Evolutionary conservation across 53 echinoderm and acorn worm species (phyloP).

Genomic region (Glandiceps talaboti): DNA sequence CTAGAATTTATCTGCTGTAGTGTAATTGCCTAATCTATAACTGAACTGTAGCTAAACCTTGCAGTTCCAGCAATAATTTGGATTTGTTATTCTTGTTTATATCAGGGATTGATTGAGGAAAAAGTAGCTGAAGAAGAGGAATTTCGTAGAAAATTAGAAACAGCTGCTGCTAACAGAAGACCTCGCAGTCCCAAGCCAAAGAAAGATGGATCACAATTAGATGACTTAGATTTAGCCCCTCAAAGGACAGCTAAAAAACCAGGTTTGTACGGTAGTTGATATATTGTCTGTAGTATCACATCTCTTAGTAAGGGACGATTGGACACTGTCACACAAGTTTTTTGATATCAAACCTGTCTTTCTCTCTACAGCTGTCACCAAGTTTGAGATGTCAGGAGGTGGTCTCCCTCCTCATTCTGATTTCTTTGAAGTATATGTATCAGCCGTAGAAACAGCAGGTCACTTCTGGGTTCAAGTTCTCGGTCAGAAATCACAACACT

Average conservation of each 20-base stretch:
- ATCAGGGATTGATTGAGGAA: conserved; percentile 30
- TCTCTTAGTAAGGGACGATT: no score
- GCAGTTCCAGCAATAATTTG: no score
- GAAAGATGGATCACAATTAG: conserved; percentile 6
- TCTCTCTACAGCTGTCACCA: not conserved
- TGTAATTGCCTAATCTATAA: no score
- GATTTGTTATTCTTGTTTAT: no score
- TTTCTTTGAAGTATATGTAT: conserved; percentile 74
- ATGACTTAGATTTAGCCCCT: not conserved
- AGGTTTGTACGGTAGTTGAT: no score
- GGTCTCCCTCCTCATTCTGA: conserved; percentile 38
- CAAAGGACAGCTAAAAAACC: not conserved
- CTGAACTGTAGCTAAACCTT: no score
- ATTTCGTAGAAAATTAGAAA: conserved; percentile 31
- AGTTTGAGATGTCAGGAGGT: not conserved
- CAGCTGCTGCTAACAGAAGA: conserved; percentile 58
- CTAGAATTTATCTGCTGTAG: not conserved
- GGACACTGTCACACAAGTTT: no score
- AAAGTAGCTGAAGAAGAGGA: conserved; percentile 50
- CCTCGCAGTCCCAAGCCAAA: conserved; percentile 37
- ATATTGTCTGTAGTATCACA: no score
- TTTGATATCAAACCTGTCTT: no score
- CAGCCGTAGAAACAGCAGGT: conserved; percentile 75
- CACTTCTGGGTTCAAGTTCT: conserved; percentile 97
- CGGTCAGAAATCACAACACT: conserved; percentile 36